Base-by-base conservation (phyloP, 2,888 invertebrate species). In the Coronaproctus castanopsis region DNA sequence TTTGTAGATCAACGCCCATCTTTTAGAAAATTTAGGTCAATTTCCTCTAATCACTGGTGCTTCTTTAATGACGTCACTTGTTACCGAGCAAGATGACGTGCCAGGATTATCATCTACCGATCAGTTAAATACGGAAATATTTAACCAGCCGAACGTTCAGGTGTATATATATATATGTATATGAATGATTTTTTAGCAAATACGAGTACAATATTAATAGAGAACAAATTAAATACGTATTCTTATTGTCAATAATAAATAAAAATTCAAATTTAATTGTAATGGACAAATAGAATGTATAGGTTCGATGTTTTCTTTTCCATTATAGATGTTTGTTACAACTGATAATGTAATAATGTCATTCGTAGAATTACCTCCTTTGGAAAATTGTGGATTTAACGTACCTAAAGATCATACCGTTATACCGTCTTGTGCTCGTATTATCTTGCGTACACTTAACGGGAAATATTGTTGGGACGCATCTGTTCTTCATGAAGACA, bases 381-480 rank as follows among this genome's bases (percentile, higher is more conserved):
- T 90, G 61, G 84, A 89, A 66, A 76, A 84, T 64, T 86, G 89
- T 0, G 84, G 84, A 1, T 84, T 84, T 21, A 84, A 85, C 49
- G 81, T 82, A 19, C 84, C 85, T 0, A 78, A 81, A 67, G 88
- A 87, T 14, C 72, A 90, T 48, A 78, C 82, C 57, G 87, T 87
- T 0, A 86, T 87, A 3, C 82, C 83, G 66, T 84, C 85, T 55
- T 85, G 86, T 77, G 88, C 89, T 59, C 78, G 96, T 48, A 82
- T 95, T 21, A 74, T 96, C 18, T 74, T 95, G 62, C 78, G 96
- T 8, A 93, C 95, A 74, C 77, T 93, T 59, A 85, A 88, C 24
- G 95, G 96, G 55, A 96, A 95, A 74, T 87, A 89, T 56, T 89
- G 90, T 67, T 96, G 96, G 95, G 95, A 96, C 73, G 89, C 89